phyloP scores from a whole-genome alignment of 2,113 vertebrate genomes.

The Natator depressus region DNA sequence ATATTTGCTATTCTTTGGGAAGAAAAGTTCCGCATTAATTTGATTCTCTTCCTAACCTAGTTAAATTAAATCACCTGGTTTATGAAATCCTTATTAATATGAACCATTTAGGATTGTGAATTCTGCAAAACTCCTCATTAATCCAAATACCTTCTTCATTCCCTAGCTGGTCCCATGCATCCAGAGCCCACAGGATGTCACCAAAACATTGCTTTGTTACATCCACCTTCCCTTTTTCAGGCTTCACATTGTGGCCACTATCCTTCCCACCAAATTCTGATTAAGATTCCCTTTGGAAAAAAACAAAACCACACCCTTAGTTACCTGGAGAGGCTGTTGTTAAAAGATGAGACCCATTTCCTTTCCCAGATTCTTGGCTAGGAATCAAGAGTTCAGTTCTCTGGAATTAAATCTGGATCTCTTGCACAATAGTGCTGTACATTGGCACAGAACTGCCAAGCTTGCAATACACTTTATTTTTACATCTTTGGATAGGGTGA shows the following conservation, averaged over 20 bases:
- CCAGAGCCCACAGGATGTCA: not conserved
- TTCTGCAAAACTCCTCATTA: not conserved
- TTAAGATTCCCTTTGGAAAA: not conserved
- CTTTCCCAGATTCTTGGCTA: not conserved
- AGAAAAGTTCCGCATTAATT: not conserved
- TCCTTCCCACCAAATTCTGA: not conserved
- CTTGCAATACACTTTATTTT: not conserved
- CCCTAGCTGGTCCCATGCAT: not conserved
- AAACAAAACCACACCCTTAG: not conserved
- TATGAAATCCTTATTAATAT: not conserved
- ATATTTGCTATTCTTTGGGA: not conserved
- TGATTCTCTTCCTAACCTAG: not conserved
- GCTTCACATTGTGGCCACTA: accelerated
- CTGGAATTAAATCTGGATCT: not conserved
- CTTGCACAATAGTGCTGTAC: not conserved
- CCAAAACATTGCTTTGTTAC: not conserved
- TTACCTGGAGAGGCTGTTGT: not conserved
- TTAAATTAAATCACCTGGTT: not conserved
- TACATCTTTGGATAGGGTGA: not conserved
- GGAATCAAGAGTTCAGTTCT: not conserved
- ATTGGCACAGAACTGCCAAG: not conserved
- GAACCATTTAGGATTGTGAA: not conserved
- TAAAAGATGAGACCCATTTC: not conserved
- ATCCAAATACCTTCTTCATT: not conserved
- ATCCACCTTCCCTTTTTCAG: not conserved